A percentile compares a stretch with the other conserved stretches of the same genome.
phyloP scores from a whole-genome alignment of 2,113 vertebrate species.

The Neopipo cinnamomea region DNA sequence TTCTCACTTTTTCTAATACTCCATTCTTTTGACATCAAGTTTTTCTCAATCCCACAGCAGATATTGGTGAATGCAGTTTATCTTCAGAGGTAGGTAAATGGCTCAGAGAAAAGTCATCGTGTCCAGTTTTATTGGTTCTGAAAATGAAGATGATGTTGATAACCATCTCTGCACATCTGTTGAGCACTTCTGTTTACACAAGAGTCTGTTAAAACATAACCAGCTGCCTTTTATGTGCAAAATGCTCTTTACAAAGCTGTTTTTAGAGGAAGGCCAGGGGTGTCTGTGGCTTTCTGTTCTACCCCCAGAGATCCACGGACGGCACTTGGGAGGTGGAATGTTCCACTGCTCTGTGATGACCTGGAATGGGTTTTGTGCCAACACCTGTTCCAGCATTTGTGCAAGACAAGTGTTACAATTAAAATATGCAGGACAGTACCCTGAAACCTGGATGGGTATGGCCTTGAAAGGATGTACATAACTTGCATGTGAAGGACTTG shows the following conservation, averaged over 20 bases:
- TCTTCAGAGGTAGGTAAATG: slow-evolving; percentile 27
- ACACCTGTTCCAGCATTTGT: neutral
- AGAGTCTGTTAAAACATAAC: slow-evolving; percentile 23
- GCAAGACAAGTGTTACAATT: neutral
- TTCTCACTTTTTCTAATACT: slow-evolving; percentile 11
- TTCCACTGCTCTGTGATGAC: neutral
- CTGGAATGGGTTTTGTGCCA: neutral
- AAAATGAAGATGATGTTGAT: neutral
- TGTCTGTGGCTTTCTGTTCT: neutral
- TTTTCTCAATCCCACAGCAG: slow-evolving; percentile 10
- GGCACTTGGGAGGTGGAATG: neutral
- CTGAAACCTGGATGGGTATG: neutral
- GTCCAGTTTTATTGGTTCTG: slow-evolving; percentile 5
- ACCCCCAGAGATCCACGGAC: neutral
- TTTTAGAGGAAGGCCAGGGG: neutral
- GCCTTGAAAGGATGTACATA: neutral
- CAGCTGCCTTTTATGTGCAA: neutral
- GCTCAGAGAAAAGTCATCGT: neutral
- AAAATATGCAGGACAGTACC: neutral
- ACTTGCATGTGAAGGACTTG: neutral
- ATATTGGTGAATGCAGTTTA: slow-evolving; percentile 14
- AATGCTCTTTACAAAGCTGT: neutral
- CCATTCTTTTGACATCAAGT: neutral
- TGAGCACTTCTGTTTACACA: neutral
- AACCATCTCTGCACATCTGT: slow-evolving; percentile 20